phyloP scores from a whole-genome alignment of 2,113 vertebrate genomes.

The Prolemur simus region DNA sequence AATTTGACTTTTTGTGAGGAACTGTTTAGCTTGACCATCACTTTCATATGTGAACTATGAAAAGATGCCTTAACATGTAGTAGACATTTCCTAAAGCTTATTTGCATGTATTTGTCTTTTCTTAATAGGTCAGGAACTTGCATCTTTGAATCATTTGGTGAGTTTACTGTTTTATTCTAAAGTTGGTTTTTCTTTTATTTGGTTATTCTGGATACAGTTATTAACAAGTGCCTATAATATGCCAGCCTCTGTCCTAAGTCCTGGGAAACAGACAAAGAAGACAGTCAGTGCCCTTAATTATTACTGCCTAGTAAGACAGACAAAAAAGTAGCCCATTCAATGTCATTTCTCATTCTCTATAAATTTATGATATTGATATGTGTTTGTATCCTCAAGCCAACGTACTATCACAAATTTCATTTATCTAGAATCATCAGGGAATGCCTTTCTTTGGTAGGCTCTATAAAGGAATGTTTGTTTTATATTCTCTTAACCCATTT shows the following conservation, averaged over 20 bases:
- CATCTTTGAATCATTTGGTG: conserved; percentile 93
- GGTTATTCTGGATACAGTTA: neutral
- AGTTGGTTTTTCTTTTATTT: conserved; percentile 39
- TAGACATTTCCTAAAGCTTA: conserved; percentile 2
- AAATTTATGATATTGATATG: neutral
- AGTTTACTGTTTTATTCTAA: conserved; percentile 67
- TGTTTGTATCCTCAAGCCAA: neutral
- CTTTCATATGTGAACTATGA: conserved; percentile 8
- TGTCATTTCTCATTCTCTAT: neutral
- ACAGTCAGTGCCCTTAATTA: neutral
- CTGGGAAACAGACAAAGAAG: conserved; percentile 20
- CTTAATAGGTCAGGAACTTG: conserved; percentile 91
- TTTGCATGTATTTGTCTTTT: neutral
- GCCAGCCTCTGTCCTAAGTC: neutral
- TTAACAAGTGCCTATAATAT: neutral
- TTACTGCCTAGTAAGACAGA: neutral
- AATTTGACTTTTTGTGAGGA: neutral
- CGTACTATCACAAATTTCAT: neutral
- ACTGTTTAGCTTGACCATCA: neutral
- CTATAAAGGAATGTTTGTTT: neutral
- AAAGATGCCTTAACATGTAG: neutral
- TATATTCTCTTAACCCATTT: neutral
- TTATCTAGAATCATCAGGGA: neutral
- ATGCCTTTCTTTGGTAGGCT: neutral
- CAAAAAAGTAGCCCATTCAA: neutral